Percentiles rank a stretch among this genome's conserved stretches.
Conservation (phyloP, 2,113 vertebrate species). For the Hoplias malabaricus region DNA sequence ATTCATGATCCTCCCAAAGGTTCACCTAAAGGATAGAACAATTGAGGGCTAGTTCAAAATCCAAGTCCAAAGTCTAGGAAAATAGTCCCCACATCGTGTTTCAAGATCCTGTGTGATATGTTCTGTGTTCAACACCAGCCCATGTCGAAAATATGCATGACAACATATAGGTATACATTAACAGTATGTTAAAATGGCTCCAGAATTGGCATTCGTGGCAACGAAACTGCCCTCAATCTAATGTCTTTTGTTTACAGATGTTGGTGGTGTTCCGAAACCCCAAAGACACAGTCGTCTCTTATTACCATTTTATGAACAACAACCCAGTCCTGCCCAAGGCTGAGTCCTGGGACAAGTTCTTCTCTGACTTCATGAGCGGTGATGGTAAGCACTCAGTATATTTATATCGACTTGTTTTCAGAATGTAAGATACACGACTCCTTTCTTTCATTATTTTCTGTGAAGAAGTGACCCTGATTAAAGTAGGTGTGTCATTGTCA, state of each 20-base stretch:
- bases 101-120: too few species aligned
- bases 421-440: not conserved
- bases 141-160: too few species aligned
- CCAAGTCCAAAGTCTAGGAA: too few species aligned
- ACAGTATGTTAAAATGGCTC: too few species aligned
- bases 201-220: not conserved
- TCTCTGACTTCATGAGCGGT: slow-evolving; percentile 71
- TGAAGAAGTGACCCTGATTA: not conserved
- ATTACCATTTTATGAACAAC: slow-evolving; percentile 75
- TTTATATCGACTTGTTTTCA: not conserved
- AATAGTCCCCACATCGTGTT: too few species aligned
- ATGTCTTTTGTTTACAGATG: slow-evolving; percentile 57
- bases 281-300: slow-evolving; percentile 75
- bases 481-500: not conserved
- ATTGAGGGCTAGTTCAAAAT: too few species aligned
- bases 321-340: slow-evolving; percentile 67
- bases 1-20: too few species aligned
- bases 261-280: slow-evolving; percentile 76
- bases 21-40: too few species aligned
- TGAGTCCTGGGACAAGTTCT: slow-evolving; percentile 75
- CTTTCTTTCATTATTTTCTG: too few species aligned
- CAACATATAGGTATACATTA: too few species aligned
- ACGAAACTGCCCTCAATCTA: not conserved
- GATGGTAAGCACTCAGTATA: slow-evolving; percentile 60
- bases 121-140: too few species aligned